These are phyloP conservation scores for Dysmachus trigonus DNA, from an alignment of 2,888 invertebrate species.

Conservation along the genomic window DNA sequence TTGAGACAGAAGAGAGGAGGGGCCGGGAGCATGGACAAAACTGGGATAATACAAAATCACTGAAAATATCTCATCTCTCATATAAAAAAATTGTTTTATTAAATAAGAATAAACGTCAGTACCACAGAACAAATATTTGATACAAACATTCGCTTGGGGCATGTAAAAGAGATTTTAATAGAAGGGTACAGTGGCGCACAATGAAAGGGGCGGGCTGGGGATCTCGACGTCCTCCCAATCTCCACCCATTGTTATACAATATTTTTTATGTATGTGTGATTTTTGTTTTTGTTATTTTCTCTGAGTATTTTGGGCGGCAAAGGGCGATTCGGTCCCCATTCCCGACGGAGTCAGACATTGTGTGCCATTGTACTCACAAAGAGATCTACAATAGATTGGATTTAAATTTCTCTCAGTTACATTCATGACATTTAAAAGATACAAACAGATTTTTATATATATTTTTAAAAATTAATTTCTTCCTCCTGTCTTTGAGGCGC, in stretches of 20 bases:
- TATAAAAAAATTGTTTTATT: slow-evolving; percentile 33
- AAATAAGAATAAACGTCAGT: slow-evolving; percentile 46
- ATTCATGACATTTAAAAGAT: background rate
- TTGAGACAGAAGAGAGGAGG: background rate
- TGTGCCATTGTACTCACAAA: slow-evolving; percentile 20
- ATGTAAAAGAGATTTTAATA: slow-evolving; percentile 41
- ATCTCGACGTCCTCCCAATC: background rate
- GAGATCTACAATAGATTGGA: slow-evolving; percentile 28
- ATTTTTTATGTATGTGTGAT: background rate
- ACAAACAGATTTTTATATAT: slow-evolving; percentile 43
- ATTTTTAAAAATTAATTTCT: slow-evolving; percentile 18
- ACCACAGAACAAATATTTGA: slow-evolving; percentile 54
- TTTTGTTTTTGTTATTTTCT: background rate
- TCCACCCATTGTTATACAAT: background rate
- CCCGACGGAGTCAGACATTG: background rate
- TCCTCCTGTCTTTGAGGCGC: background rate
- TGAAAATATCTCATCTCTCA: background rate
- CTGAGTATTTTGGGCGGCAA: background rate
- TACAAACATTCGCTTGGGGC: slow-evolving; percentile 54
- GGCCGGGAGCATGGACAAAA: background rate
- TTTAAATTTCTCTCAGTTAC: slow-evolving; percentile 19
- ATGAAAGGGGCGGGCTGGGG: background rate
- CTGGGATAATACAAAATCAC: background rate
- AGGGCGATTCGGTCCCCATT: background rate
- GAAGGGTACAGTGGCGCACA: slow-evolving; percentile 31